Evolutionary conservation across 2,888 invertebrate species (phyloP).

Genomic region (Eupeodes luniger): DNA sequence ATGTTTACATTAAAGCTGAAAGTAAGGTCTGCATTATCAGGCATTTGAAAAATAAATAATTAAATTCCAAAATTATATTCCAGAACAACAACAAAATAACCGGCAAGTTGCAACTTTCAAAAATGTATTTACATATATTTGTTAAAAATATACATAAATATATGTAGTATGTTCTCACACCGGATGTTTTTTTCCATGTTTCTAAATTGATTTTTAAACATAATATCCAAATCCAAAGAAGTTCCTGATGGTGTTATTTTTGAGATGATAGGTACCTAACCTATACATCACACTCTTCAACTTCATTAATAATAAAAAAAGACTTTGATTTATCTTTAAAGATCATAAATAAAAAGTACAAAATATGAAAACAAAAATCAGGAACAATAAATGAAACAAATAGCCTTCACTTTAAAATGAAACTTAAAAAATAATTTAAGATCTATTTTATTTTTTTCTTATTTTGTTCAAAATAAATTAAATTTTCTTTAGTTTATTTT

Average conservation of each 20-base stretch:
- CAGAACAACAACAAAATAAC: constrained; percentile 1
- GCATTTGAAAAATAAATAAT: constrained; percentile 15
- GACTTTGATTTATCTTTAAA: no score
- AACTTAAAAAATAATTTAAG: constrained; percentile 1
- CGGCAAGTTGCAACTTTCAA: constrained; percentile 19
- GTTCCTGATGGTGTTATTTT: not conserved
- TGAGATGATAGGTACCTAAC: no score
- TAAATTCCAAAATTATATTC: constrained; percentile 10
- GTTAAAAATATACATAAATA: no score
- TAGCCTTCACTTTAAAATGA: not conserved
- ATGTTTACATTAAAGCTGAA: constrained; percentile 18
- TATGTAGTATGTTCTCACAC: not conserved
- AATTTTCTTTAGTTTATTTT: constrained; percentile 29
- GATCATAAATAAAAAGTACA: no score
- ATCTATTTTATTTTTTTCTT: not conserved
- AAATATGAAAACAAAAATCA: not conserved
- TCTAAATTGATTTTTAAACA: not conserved
- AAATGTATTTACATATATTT: constrained; percentile 1
- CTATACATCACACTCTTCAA: not conserved
- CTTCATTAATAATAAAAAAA: not conserved
- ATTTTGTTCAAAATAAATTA: not conserved
- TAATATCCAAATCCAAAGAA: not conserved
- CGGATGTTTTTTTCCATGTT: constrained; percentile 13
- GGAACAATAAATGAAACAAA: not conserved
- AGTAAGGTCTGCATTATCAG: not conserved